Percentiles rank a stretch among this genome's conserved stretches.
Evolutionary conservation across 2,797 vertebrate genomes (phyloP).

Genomic region (Meriones psammophilus): DNA sequence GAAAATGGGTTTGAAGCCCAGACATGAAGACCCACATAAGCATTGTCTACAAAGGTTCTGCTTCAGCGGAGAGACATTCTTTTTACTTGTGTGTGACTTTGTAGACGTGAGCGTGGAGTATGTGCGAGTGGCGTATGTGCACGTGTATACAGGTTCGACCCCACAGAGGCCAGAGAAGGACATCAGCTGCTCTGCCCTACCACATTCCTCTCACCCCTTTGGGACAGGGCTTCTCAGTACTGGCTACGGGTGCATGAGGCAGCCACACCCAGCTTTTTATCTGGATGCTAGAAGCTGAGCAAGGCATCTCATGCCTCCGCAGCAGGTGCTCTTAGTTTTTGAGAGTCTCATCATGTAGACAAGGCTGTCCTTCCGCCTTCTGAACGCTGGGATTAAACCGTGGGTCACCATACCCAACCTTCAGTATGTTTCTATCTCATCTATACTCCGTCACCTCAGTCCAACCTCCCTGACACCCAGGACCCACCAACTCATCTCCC

Average conservation of each 20-base stretch:
- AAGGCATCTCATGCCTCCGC: not conserved
- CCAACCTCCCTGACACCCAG: not conserved
- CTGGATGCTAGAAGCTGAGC: too few relatives aligned
- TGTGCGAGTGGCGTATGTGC: not conserved
- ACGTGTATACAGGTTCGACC: too few relatives aligned
- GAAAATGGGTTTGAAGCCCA: not conserved
- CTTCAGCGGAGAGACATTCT: slow-evolving; percentile 24
- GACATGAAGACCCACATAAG: slow-evolving; percentile 21
- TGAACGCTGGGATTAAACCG: not conserved
- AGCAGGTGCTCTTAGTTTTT: too few relatives aligned
- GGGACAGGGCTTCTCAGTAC: not conserved
- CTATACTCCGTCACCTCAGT: not conserved
- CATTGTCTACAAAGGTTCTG: not conserved
- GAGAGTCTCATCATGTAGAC: not conserved
- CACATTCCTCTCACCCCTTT: not conserved
- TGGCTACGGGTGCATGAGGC: not conserved
- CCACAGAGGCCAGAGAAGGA: not conserved
- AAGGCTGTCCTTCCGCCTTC: not conserved
- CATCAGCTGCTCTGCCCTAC: not conserved
- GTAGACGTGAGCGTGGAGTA: not conserved
- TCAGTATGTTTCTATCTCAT: not conserved
- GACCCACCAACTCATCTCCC: not conserved
- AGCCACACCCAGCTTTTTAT: not conserved
- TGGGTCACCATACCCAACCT: not conserved
- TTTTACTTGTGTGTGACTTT: not conserved